Evolutionary conservation across 2,113 vertebrate species (phyloP).

Genomic region (Caranx ignobilis): DNA sequence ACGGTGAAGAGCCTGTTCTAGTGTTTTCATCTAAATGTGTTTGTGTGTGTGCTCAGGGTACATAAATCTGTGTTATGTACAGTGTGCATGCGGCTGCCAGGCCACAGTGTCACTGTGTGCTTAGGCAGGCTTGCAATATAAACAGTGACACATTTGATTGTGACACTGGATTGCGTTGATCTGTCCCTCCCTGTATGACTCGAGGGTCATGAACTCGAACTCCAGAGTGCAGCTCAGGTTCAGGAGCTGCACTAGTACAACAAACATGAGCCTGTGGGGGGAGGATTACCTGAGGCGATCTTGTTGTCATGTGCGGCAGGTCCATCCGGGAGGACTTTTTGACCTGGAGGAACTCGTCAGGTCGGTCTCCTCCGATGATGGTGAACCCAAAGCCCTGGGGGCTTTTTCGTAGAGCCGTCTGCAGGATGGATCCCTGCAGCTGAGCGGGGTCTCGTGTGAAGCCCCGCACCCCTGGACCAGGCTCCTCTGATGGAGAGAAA

Average conservation of each 20-base stretch:
- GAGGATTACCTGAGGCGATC: conserved; percentile 90
- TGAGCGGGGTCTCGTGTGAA: conserved; percentile 95
- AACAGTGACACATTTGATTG: conserved; percentile 2
- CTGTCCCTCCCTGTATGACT: background rate
- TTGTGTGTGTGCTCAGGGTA: conserved; percentile 36
- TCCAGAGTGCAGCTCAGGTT: background rate
- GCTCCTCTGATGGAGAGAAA: conserved; percentile 71
- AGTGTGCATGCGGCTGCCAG: conserved; percentile 5
- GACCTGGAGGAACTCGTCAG: conserved; percentile 97
- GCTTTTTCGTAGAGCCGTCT: conserved; percentile 92
- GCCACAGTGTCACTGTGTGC: conserved; percentile 4
- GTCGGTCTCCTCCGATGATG: conserved; percentile 97
- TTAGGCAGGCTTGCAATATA: background rate
- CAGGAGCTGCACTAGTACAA: background rate
- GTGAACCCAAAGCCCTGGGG: conserved; percentile 97
- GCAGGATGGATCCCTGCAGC: conserved; percentile 90
- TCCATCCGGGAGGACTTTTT: conserved; percentile 97
- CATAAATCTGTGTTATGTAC: conserved; percentile 24
- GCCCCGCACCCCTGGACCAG: conserved; percentile 77
- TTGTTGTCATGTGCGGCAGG: conserved; percentile 96
- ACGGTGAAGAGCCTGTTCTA: background rate
- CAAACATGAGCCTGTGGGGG: background rate
- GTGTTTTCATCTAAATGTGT: conserved; percentile 4
- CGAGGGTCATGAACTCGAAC: background rate
- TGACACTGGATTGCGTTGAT: conserved; percentile 24